Conservation (phyloP, 2,888 invertebrate species). For the Tricholauxania praeusta region DNA sequence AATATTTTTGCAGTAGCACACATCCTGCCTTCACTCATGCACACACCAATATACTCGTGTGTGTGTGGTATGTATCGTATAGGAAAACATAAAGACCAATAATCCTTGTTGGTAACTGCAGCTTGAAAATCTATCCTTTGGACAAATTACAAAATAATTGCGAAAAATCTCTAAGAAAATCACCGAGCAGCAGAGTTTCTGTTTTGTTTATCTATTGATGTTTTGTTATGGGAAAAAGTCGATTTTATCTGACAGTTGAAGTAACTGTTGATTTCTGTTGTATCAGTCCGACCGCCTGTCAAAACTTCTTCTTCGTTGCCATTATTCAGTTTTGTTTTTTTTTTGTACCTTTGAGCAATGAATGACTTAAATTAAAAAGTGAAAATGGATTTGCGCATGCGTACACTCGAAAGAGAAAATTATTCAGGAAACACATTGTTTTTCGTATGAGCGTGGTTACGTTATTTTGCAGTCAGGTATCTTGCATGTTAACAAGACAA, state of each 20-base stretch:
- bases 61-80: not conserved
- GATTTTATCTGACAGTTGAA: constrained; percentile 48
- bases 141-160: constrained; percentile 40
- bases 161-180: constrained; percentile 32
- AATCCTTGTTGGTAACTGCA: constrained; percentile 37
- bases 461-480: constrained; percentile 11
- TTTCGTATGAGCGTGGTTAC: not conserved
- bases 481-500: constrained; percentile 1
- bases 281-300: constrained; percentile 44
- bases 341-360: not conserved
- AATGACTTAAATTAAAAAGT: constrained; percentile 29
- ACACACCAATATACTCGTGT: constrained; percentile 26
- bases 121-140: constrained; percentile 9
- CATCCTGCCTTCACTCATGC: constrained; percentile 3
- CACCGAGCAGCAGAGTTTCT: constrained; percentile 28
- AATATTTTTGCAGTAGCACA: constrained; percentile 38
- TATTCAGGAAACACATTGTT: no score
- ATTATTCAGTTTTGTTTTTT: not conserved
- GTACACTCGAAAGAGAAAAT: not conserved
- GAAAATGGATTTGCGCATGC: constrained; percentile 25
- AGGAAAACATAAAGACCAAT: constrained; percentile 32
- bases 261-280: constrained; percentile 45
- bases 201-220: not conserved
- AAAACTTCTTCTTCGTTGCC: constrained; percentile 38
- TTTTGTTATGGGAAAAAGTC: constrained; percentile 35